These are phyloP conservation scores for Apis mellifera DNA, from an alignment of 1,140 invertebrate genomes.

Conservation along the genomic window Amel_HAv3.1 CM009932.2:14058001-14058500, in stretches of 20 bases:
- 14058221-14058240: slow-evolving; percentile 25
- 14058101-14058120: not conserved
- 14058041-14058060: not conserved
- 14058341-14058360: slow-evolving; percentile 15
- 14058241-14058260: not conserved
- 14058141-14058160: not conserved
- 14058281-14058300: not conserved
- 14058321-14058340: not conserved
- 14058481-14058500: slow-evolving; percentile 86
- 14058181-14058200: not conserved
- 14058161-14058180: too few relatives aligned
- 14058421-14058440: slow-evolving; percentile 88
- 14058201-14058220: slow-evolving; percentile 33
- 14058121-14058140: not conserved
- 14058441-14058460: slow-evolving; percentile 89
- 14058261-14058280: not conserved
- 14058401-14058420: slow-evolving; percentile 85
- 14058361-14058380: slow-evolving; percentile 53
- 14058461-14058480: slow-evolving; percentile 88
- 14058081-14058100: not conserved
- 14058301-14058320: not conserved
- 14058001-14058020: not conserved
- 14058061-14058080: slow-evolving; percentile 3
- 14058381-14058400: slow-evolving; percentile 72
- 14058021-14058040: not conserved